Evolutionary conservation across 2,888 invertebrate species (phyloP), one percentile per base, ranked within the genome.

Genomic region (Platycnemis pennipes): DNA sequence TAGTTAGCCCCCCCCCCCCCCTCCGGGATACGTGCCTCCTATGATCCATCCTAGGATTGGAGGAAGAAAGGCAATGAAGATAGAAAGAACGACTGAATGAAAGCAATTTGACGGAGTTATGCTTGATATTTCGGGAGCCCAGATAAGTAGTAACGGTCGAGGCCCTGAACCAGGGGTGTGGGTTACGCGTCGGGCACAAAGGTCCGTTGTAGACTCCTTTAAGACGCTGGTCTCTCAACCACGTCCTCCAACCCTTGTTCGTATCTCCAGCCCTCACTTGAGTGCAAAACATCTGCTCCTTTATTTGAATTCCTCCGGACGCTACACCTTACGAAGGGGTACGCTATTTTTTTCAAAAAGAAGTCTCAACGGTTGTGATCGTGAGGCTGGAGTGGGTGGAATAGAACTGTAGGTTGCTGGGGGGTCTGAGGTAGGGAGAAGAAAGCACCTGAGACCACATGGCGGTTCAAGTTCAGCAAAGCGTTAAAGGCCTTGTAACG

Each of bases 211-310:
- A 87, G 87, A 87, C 87, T 44, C 45, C 87, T 87, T 87, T 11
- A 87, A 87, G 87, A 87, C 87, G 46, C 87, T 87, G 46, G 2
- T n/a, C 19, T 19, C 87, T 16, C 2, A 45, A 19, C 44, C 44
- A 19, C 19, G 22, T 8, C 46, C 44, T 45, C 87, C 2, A n/a
- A n/a, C 87, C 45, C 0, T 37, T 77, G 0, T n/a, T 63, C 63
- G 7, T n/a, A 63, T n/a, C 37, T 37, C 77, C 13, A 37, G 4
- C 37, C 77, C 2, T 4, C 63, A 11, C 37, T 77, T 1, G 31
- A 11, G 77, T 37, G 77, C n/a, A 46, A 87, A 46, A 87, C 87
- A 87, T 87, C 87, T 87, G 87, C 87, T 87, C 87, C 87, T 87
- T 87, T 87, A 87, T 87, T 87, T 87, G 45, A 44, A n/a, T n/a